Base-by-base conservation (phyloP, 2,797 vertebrate species). In the Clarias fuscus region DNA sequence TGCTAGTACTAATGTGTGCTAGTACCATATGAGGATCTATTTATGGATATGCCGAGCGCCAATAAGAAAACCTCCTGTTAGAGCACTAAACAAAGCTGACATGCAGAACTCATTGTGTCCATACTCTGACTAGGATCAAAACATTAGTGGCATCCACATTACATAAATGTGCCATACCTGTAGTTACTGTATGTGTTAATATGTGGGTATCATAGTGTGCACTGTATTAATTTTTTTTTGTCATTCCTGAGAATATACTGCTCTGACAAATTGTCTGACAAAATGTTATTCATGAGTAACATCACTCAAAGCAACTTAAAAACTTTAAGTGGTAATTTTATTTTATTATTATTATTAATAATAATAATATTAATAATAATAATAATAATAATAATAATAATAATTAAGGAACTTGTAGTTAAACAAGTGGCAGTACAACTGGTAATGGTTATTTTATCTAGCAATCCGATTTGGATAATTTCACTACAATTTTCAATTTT, bases 21-120 rank as follows among this genome's bases (percentile, higher is more conserved):
- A 89, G 90, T 86, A 91, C 88, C 92, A 92, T 89, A 93, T 88
- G 86, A 93, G 86, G 86, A 82, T 88, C 92, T 94, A 94, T 92
- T 94, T 92, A 93, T 94, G 94, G 92, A 89, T 86, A 85, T 86
- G 76, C 24, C 77, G 76, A 82, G 88, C 89, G 87, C 90, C 91
- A 90, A 85, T 77, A 86, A 71, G 90, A 90, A 93, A 85, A 83
- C 83, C 80, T 88, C 72, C 43, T 88, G 73, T 85, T 72, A 91
- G 92, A 92, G 92, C 90, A 88, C 18, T 90, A 81, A 40, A 65
- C 62, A 24, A 76, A 76, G 73, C 56, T 62, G 15, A 61, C 20
- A 65, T 0, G 61, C 33, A 61, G 58, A 62, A 75, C 18, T 7
- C 73, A 58, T 7, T 56, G 56, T 76, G 48, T 53, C n/a, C 7